phyloP scores from a whole-genome alignment of 2,797 vertebrate species.

The Phaenicophaeus curvirostris region DNA sequence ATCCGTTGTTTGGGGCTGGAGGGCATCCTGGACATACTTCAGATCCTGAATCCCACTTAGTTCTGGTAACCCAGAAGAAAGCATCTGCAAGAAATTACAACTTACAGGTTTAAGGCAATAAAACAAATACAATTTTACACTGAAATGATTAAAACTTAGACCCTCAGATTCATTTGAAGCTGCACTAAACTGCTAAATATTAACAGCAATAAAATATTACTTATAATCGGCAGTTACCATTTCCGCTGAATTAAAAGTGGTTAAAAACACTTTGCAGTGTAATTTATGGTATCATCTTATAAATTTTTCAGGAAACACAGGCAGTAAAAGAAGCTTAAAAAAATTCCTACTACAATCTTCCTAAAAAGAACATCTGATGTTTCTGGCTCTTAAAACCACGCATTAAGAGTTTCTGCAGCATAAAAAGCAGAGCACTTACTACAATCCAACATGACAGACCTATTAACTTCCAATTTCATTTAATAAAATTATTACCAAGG shows the following conservation, averaged over 20 bases:
- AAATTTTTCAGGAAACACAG: not conserved
- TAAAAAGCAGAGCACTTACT: not conserved
- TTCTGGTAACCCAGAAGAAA: constrained; percentile 93
- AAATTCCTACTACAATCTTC: not conserved
- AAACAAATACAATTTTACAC: not conserved
- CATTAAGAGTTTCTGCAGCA: not conserved
- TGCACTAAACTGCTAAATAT: not conserved
- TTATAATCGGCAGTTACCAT: not conserved
- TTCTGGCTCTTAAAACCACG: not conserved
- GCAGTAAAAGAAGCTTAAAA: not conserved
- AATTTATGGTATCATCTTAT: not conserved
- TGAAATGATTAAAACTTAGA: not conserved
- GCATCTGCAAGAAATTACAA: constrained; percentile 83
- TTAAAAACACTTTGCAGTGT: not conserved
- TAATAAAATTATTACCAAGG: constrained; percentile 84
- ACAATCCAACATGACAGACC: not conserved
- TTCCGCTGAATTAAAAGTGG: not conserved
- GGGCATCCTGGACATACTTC: constrained; percentile 94
- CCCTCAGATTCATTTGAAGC: not conserved
- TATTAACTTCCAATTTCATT: not conserved
- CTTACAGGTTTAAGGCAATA: not conserved
- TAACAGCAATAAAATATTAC: not conserved
- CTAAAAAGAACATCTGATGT: not conserved
- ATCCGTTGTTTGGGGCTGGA: constrained; percentile 94
- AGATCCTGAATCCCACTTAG: constrained; percentile 91